These are phyloP conservation scores for Erpetoichthys calabaricus DNA, from an alignment of 2,797 vertebrate genomes.

Conservation along the genomic window DNA sequence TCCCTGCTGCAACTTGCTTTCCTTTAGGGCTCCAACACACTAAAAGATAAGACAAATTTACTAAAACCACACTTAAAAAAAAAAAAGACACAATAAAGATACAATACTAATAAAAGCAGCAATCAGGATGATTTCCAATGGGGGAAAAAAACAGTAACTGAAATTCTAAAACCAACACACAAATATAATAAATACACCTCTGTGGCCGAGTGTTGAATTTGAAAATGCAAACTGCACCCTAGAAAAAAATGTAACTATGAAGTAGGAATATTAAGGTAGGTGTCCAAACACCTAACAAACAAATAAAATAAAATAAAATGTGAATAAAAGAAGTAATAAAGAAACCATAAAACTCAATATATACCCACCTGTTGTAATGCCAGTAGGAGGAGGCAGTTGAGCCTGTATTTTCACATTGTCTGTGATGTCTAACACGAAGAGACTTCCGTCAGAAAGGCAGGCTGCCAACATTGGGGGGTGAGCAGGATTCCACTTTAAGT, in stretches of 20 bases:
- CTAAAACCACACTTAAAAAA: background rate
- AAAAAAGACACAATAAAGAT: background rate
- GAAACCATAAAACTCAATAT: too few species aligned
- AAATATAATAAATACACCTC: too few species aligned
- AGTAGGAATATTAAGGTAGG: too few species aligned
- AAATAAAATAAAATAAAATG: too few species aligned
- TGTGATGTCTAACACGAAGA: conserved; percentile 71
- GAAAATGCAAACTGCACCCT: too few species aligned
- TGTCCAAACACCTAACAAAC: too few species aligned
- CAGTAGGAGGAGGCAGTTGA: conserved; percentile 50
- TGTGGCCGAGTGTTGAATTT: too few species aligned
- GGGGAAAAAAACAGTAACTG: background rate
- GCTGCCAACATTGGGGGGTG: conserved; percentile 55
- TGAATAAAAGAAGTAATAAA: too few species aligned
- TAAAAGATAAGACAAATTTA: conserved; percentile 22
- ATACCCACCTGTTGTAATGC: conserved; percentile 77
- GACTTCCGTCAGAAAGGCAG: conserved; percentile 76
- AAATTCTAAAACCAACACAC: background rate
- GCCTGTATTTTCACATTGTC: conserved; percentile 56
- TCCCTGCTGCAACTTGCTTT: conserved; percentile 86
- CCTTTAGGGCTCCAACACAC: conserved; percentile 98
- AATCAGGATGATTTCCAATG: too few species aligned
- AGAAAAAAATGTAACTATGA: too few species aligned
- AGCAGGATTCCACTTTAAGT: conserved; percentile 86
- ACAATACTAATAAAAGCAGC: background rate